Percentiles rank a stretch among this genome's conserved stretches.
Evolutionary conservation across 2,113 vertebrate genomes (phyloP).

Genomic region (Peromyscus maniculatus): DNA sequence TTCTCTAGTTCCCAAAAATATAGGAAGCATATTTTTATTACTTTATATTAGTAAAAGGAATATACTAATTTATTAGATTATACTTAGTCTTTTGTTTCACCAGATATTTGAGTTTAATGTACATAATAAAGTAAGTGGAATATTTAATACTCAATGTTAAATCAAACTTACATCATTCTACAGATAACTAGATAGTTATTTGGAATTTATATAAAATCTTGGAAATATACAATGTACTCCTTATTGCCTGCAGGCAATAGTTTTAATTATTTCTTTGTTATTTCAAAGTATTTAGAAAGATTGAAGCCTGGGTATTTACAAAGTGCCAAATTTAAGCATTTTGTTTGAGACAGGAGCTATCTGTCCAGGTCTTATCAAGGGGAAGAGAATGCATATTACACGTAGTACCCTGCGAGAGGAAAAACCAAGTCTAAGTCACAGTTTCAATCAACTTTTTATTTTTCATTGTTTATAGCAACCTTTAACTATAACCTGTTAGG

Average conservation of each 20-base stretch:
- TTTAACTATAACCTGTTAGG: neutral
- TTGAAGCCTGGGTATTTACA: conserved; percentile 42
- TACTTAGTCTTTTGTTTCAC: conserved; percentile 47
- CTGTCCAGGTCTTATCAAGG: neutral
- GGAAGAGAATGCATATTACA: neutral
- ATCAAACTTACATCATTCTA: conserved; percentile 17
- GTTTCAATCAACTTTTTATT: conserved; percentile 1
- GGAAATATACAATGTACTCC: conserved; percentile 26
- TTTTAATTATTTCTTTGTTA: conserved; percentile 60
- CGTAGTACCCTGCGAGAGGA: neutral
- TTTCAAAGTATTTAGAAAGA: conserved; percentile 52
- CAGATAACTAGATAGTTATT: conserved; percentile 60
- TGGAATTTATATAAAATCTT: conserved; percentile 62
- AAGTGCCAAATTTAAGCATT: conserved; percentile 46
- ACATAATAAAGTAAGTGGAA: conserved; percentile 22
- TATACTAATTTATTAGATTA: conserved; percentile 66
- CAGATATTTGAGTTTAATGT: conserved; percentile 36
- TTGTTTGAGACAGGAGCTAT: neutral
- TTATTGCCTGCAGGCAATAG: conserved; percentile 16
- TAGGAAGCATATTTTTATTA: conserved; percentile 64
- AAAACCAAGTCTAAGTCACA: conserved; percentile 7
- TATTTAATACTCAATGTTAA: conserved; percentile 36
- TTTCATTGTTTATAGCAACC: conserved; percentile 10
- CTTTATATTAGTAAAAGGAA: conserved; percentile 68
- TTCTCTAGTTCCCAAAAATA: conserved; percentile 74